These are phyloP conservation scores for Eilema depressum DNA, from an alignment of 2,888 invertebrate genomes.

Conservation along the genomic window DNA sequence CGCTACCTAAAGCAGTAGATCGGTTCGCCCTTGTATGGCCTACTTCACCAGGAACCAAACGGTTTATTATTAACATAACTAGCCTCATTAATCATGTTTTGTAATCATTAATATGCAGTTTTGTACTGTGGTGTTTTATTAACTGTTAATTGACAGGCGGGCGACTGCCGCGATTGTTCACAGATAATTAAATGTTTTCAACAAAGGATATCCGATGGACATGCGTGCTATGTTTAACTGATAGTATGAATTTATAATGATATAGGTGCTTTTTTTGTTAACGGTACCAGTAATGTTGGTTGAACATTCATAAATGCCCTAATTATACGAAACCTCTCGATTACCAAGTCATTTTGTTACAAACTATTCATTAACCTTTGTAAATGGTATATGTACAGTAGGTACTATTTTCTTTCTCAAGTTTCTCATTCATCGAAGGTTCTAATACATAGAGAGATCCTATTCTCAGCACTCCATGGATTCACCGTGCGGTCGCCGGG, in stretches of 20 bases:
- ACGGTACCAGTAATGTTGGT: constrained; percentile 1
- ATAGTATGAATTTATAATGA: constrained; percentile 2
- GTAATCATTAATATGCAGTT: constrained; percentile 14
- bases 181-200: constrained; percentile 12
- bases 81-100: constrained; percentile 13
- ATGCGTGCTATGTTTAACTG: neutral
- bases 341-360: neutral
- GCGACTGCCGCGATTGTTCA: constrained; percentile 13
- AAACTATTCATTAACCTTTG: neutral
- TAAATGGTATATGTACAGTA: neutral
- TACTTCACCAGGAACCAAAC: too few relatives aligned
- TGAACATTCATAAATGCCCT: neutral
- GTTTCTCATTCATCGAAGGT: too few relatives aligned
- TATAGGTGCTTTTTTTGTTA: neutral
- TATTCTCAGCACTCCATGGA: too few relatives aligned
- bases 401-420: neutral
- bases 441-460: too few relatives aligned
- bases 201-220: neutral
- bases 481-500: too few relatives aligned
- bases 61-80: neutral
- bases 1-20: too few relatives aligned
- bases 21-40: too few relatives aligned
- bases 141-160: constrained; percentile 21
- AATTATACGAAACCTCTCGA: neutral
- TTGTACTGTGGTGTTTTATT: constrained; percentile 23